phyloP scores from a whole-genome alignment of 2,888 invertebrate species.

The Mesopsocus fuscifrons region DNA sequence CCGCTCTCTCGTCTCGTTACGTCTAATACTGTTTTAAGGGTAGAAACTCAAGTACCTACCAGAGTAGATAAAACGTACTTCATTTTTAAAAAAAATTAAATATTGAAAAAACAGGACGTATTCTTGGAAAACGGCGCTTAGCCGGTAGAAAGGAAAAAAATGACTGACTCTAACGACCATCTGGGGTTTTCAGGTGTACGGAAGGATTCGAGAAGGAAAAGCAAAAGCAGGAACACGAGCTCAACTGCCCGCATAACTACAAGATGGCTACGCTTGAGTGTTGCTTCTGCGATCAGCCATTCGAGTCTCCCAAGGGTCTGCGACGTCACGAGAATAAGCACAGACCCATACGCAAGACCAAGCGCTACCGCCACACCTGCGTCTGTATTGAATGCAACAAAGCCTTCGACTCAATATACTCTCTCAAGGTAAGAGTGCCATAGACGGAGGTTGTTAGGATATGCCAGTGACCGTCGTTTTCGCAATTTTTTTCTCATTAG shows the following conservation, averaged over 20 bases:
- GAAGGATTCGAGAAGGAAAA: conserved; percentile 9
- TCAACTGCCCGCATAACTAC: not conserved
- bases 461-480: too few species aligned
- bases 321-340: conserved; percentile 6
- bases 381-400: conserved; percentile 8
- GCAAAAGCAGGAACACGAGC: conserved; percentile 3
- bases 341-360: conserved; percentile 7
- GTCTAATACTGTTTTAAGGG: too few species aligned
- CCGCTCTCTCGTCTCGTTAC: too few species aligned
- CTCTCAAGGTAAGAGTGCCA: conserved; percentile 1
- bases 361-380: conserved; percentile 4
- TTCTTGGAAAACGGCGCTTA: too few species aligned
- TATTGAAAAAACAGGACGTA: not conserved
- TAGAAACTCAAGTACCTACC: too few species aligned
- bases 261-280: conserved; percentile 3
- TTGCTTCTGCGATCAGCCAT: conserved; percentile 8
- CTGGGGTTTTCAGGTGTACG: conserved; percentile 1
- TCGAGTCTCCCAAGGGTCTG: not conserved
- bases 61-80: not conserved
- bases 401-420: conserved; percentile 7
- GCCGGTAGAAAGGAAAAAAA: too few species aligned
- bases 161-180: too few species aligned
- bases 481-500: not conserved
- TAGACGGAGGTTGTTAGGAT: not conserved
- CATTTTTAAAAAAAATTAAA: not conserved